Evolutionary conservation across 2,113 vertebrate genomes (phyloP).

Genomic region (Irena cyanogastra): DNA sequence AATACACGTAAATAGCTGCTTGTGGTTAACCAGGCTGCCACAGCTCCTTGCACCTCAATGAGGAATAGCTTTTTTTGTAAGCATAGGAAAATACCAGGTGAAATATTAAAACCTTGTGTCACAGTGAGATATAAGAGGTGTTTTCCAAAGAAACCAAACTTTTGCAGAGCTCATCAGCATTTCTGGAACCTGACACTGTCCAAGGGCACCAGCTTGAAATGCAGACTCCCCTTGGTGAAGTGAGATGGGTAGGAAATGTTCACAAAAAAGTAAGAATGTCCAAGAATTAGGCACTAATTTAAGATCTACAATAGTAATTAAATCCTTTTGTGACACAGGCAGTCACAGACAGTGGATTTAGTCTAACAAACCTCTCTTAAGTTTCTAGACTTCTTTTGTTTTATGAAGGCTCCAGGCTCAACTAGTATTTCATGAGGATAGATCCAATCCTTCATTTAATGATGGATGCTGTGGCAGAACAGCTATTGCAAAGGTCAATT

Average conservation of each 20-base stretch:
- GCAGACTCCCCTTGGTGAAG: background rate
- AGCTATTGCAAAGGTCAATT: background rate
- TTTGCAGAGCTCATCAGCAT: background rate
- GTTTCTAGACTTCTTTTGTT: background rate
- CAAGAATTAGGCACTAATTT: background rate
- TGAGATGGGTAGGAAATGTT: background rate
- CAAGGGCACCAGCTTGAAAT: background rate
- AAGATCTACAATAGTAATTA: background rate
- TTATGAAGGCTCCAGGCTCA: background rate
- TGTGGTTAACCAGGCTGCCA: background rate
- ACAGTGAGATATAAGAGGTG: background rate
- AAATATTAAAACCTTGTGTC: background rate
- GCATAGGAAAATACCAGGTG: background rate
- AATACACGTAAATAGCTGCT: background rate
- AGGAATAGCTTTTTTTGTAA: background rate
- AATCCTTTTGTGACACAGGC: background rate
- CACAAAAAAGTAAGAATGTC: background rate
- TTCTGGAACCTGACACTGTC: background rate
- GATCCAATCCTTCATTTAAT: background rate
- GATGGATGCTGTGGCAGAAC: background rate
- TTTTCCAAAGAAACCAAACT: background rate
- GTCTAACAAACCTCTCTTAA: background rate
- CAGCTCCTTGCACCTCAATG: background rate
- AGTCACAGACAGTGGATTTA: background rate
- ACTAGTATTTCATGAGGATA: background rate